Evolutionary conservation across 1,140 invertebrate species (phyloP), one percentile per base, ranked within the genome.

Genomic region (Cotesia typhae): DNA sequence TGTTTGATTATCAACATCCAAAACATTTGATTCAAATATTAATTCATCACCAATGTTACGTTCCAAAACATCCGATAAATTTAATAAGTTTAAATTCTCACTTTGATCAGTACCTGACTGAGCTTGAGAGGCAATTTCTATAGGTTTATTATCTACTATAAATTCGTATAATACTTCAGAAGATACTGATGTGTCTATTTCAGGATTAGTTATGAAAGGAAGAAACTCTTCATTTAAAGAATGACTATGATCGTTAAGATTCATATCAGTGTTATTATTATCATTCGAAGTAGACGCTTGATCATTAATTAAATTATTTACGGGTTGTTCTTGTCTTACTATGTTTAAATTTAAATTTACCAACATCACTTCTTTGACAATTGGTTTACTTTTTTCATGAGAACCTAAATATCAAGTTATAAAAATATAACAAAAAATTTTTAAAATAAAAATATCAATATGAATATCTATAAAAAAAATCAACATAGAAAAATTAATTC

Each of bases 401-500:
- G 2, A 38, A 65, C 63, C 63, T 51, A 65, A 51, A 65, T 37
- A 65, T 0, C 63, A 65, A 37, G 41, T 65, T 65, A 65, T 38
- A 65, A 47, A 17, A 66, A 47, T 14, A 66, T 66, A 66, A 2
- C 37, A 66, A 66, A 14, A 66, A 66, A 41, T 66, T 47, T 47
- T 66, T 17, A 20, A 66, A 66, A 47, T 14, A 66, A 66, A 66
- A 66, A 12, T 66, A 66, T 66, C 64, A 66, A 66, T 66, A 47
- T 66, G 17, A 66, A 47, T 55, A 66, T 66, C 38, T 47, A 47
- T 47, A 41, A 14, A n/a, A n/a, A n/a, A n/a, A n/a, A n/a, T n/a
- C n/a, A n/a, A n/a, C n/a, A n/a, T n/a, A n/a, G n/a, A n/a, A 36
- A 38, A 64, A 10, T 52, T n/a, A 52, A 10, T 52, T 10, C 0